Base-by-base conservation (phyloP, 2,888 invertebrate species). In the Microchrysa polita region DNA sequence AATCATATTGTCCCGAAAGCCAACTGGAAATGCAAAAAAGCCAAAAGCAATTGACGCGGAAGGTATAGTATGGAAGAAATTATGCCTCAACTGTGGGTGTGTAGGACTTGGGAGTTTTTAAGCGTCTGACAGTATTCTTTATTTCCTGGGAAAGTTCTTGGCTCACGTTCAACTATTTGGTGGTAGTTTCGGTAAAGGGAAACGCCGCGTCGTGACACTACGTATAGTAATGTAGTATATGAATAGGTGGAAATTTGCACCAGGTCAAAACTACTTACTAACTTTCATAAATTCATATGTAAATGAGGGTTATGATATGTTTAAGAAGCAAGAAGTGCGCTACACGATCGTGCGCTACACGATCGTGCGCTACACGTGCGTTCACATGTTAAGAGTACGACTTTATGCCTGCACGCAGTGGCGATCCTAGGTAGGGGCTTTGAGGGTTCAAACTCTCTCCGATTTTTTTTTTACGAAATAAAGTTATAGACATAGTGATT, bases 261-360 rank as follows among this genome's bases (percentile, higher is more conserved):
- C 65, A 44, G 34, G 5, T 7, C 2, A 67, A 67, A 67, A 59
- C 44, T 67, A 27, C 67, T 67, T 63, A 34, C 34, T 0, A 73
- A 73, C 52, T 65, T 73, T 67, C 73, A 73, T 73, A 73, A 67
- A 67, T 73, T 73, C 67, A 67, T 59, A 73, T 73, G 20, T 44
- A 44, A 59, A 59, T 14, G 20, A 23, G 59, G 59, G 27, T n/a
- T n/a, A n/a, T n/a, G n/a, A n/a, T n/a, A n/a, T n/a, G n/a, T n/a
- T n/a, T n/a, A n/a, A n/a, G n/a, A n/a, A n/a, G n/a, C n/a, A n/a
- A n/a, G n/a, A n/a, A n/a, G n/a, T n/a, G n/a, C n/a, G n/a, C n/a
- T n/a, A n/a, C n/a, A n/a, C n/a, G n/a, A n/a, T n/a, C n/a, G n/a
- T n/a, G n/a, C n/a, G n/a, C n/a, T n/a, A n/a, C n/a, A n/a, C n/a